phyloP scores from a whole-genome alignment of 2,888 invertebrate species.

The Melieria crassipennis region DNA sequence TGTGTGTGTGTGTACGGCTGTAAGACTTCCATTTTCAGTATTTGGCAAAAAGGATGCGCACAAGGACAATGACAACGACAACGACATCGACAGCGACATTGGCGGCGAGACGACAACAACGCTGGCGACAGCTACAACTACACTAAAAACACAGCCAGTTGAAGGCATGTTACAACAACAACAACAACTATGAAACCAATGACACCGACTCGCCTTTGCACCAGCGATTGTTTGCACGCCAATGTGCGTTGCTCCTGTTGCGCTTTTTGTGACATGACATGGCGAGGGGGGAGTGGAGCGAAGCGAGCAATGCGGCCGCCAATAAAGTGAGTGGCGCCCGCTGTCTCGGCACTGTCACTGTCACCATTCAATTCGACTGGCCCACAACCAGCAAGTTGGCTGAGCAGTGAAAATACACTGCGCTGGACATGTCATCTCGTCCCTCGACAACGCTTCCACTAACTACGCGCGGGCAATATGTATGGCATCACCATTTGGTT shows the following conservation, averaged over 20 bases:
- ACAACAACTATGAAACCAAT: conserved; percentile 50
- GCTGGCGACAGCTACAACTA: too few relatives aligned
- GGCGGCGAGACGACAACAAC: too few relatives aligned
- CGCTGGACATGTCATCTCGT: too few relatives aligned
- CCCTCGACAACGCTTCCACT: too few relatives aligned
- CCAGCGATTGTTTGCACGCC: conserved; percentile 9
- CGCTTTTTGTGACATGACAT: background rate
- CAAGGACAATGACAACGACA: background rate
- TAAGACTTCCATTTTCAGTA: too few relatives aligned
- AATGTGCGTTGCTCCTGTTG: conserved; percentile 1
- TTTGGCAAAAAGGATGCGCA: background rate
- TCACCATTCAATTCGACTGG: conserved; percentile 32
- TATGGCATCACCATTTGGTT: too few relatives aligned
- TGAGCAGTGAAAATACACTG: too few relatives aligned
- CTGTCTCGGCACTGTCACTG: conserved; percentile 21
- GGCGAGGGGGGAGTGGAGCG: too few relatives aligned
- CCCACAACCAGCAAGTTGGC: too few relatives aligned
- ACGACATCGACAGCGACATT: too few relatives aligned
- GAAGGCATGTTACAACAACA: background rate
- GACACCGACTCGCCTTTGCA: conserved; percentile 50
- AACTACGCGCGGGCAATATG: too few relatives aligned
- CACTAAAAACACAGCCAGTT: too few relatives aligned
- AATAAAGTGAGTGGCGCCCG: background rate
- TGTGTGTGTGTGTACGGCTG: background rate
- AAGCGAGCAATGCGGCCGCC: background rate